Evolutionary conservation across 2,113 vertebrate species (phyloP), one percentile per base, ranked within the genome.

Genomic region (Chloropsis cyanopogon): DNA sequence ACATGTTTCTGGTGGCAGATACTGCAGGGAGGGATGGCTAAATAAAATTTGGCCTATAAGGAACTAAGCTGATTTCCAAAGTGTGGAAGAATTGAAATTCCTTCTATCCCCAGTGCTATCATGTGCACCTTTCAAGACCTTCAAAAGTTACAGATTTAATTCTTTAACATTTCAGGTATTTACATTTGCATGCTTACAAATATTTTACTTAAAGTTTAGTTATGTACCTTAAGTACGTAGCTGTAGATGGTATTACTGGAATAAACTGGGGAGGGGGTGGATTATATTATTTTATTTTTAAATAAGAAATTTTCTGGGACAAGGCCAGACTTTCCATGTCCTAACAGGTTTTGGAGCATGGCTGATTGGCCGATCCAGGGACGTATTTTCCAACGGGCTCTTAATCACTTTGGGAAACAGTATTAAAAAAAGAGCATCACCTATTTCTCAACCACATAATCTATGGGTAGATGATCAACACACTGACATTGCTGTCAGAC

Each of bases 301-400:
- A 75, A 42, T 41, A 7, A 66, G 29, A 78, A 59, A 52, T 56
- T 66, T 53, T 19, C 12, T 75, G 12, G 19, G 12, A 25, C 21
- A 59, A 81, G 16, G 4, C 14, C 56, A 25, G 7, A 33, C 3
- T 57, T 16, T 7, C 28, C 8, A 6, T 3, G 5, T 42, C 22
- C 17, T 7, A 1, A 21, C 2, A 5, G 14, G 4, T 20, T 84
- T 81, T 61, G 39, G 10, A 49, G 5, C 1, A 1, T 14, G 0
- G 0, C 9, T 66, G 39, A 57, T 23, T 41, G 47, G 47, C 46
- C 7, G 1, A 41, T 6, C 2, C 5, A 37, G 18, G 28, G 31
- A 41, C 23, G 39, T 0, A 44, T 63, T 83, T 90, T 92, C 24
- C n/a, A 49, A 65, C 80, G 28, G 10, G 7, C 2, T 81, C 4